Evolutionary conservation across 2,888 invertebrate species (phyloP).

Genomic region (Coecobrya sp.): DNA sequence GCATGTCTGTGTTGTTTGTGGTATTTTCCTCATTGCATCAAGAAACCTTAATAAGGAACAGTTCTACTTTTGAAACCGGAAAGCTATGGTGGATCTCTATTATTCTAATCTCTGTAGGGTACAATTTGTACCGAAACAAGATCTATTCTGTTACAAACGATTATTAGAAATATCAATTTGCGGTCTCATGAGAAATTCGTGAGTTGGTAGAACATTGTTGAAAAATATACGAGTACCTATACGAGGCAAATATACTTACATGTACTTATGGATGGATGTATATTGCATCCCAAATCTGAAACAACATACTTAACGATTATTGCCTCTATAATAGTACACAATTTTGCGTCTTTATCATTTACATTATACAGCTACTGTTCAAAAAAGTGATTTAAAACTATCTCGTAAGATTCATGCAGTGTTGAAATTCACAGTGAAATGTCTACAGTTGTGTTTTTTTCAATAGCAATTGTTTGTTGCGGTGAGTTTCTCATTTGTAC

Average conservation of each 20-base stretch:
- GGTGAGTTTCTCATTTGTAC: conserved; percentile 48
- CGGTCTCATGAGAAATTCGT: conserved; percentile 70
- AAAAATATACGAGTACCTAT: background rate
- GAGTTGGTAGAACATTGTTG: conserved; percentile 25
- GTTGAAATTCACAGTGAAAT: background rate
- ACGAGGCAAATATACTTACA: too few species aligned
- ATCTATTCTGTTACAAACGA: conserved; percentile 38
- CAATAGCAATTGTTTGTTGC: conserved; percentile 26
- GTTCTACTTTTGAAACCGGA: conserved; percentile 73
- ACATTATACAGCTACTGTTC: conserved; percentile 20
- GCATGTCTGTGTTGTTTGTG: background rate
- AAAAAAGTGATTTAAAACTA: conserved; percentile 24
- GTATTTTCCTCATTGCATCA: conserved; percentile 39
- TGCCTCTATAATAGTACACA: background rate
- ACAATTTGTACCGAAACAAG: background rate
- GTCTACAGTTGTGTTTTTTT: background rate
- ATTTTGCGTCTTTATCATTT: background rate
- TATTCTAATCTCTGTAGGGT: background rate
- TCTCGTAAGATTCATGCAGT: conserved; percentile 8
- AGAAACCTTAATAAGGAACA: conserved; percentile 55
- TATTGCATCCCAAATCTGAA: background rate
- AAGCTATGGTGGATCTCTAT: conserved; percentile 40
- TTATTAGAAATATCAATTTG: conserved; percentile 66
- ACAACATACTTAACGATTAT: background rate
- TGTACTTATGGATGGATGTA: too few species aligned